Base-by-base conservation (phyloP, 2,888 invertebrate genomes). In the Hypsopygia costalis region DNA sequence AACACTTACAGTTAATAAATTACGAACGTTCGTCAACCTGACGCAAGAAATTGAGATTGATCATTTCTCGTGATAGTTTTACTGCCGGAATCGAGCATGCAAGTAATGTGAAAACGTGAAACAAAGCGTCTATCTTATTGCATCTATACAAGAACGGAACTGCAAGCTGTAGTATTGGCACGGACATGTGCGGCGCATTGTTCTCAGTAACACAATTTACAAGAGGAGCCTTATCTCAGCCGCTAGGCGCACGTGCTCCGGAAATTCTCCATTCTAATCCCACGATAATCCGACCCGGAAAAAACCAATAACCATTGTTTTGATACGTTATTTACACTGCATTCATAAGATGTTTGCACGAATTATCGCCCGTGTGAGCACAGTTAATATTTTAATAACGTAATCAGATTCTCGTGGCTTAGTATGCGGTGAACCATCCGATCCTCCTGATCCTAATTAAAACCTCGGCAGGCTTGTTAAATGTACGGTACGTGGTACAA, bases 271-370 rank as follows among this genome's bases (percentile, higher is more conserved):
- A 35, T 52, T 62, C 62, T 82, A 81, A 85, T 80, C 78, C 73
- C 63, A 64, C 69, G 63, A 60, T 85, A 82, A 86, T 81, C 83
- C 78, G 46, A 77, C 75, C 76, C 78, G 80, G 81, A 82, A 85
- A 82, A 79, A 77, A 67, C 70, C 74, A 75, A 78, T 78, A 77
- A 61, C 71, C 74, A 79, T 78, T 83, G 81, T 85, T 82, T 72
- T 74, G 61, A 63, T 60, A 75, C 66, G 56, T 68, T 76, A 75
- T 82, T 78, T 77, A 69, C 72, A 57, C 59, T 63, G 68, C 62
- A 68, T 64, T 70, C 69, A 62, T 55, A 61, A 58, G 55, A 55
- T 81, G 75, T 83, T 82, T 83, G 74, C 69, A 58, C 69, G 64
- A 67, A 67, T 74, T 79, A 81, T 77, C 71, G 62, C 46, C 49